Base-by-base conservation (phyloP, 2,797 vertebrate species). In the Scleropages formosus region DNA sequence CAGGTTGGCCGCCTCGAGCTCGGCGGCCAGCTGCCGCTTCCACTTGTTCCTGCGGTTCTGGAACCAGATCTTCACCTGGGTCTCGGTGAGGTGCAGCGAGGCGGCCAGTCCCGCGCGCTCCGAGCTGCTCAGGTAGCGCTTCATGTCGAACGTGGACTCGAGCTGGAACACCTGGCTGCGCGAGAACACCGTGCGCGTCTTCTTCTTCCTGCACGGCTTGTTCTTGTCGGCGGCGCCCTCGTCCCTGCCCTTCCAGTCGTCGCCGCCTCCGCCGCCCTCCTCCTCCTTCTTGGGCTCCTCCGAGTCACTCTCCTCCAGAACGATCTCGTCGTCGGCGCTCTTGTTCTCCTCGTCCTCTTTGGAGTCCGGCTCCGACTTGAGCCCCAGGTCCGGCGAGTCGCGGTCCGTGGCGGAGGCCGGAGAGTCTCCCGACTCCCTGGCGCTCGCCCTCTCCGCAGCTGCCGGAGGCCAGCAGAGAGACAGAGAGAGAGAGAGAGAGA, bases 51-150 rank as follows among this genome's bases (percentile, higher is more conserved):
- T 93, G 16, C 96, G 91, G 89, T 97, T 98, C 88, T 98, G 96
- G 84, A 98, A 98, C 96, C 96, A 98, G 84, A 98, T 98, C 81
- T 98, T 98, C 80, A 98, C 96, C 92, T 98, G 96, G 8, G 96
- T 98, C 90, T 98, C 96, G 7, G 95, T 97, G 78, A 98, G 93
- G 83, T 95, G 96, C 81, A 98, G 91, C 0, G 95, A 89, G 20
- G 96, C 94, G 3, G 96, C 96, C 83, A 98, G 84, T 22, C 96
- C 95, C 0, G 97, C 96, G 47, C 97, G 84, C 88, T 98, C 97
- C 22, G 96, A 96, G 88, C 97, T 98, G 93, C 96, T 98, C 89
- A 98, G 90, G 90, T 98, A 98, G 67, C 97, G 94, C 84, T 98
- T 98, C 82, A 97, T 91, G 89, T 98, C 96, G 88, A 98, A 98